Evolutionary conservation across 2,888 invertebrate genomes (phyloP).

Genomic region (Brachylomia viminalis): DNA sequence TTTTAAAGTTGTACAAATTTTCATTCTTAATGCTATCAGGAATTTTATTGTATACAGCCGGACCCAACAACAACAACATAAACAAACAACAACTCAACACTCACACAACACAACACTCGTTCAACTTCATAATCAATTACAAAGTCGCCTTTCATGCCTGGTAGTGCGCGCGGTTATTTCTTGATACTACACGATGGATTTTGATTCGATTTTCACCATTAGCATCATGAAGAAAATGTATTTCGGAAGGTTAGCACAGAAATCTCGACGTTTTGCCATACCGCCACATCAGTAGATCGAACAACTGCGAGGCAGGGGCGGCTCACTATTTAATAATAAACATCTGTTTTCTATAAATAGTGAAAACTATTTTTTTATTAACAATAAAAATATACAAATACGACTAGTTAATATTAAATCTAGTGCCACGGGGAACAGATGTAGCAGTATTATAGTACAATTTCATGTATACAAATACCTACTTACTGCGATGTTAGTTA

Average conservation of each 20-base stretch:
- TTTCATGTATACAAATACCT: neutral
- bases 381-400: constrained; percentile 34
- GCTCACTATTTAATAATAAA: constrained; percentile 1
- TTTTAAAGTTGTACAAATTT: too few relatives aligned
- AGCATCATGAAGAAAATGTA: neutral
- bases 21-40: too few relatives aligned
- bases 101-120: too few relatives aligned
- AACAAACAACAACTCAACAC: too few relatives aligned
- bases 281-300: neutral
- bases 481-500: neutral
- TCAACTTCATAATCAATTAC: neutral
- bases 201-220: neutral
- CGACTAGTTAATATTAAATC: constrained; percentile 38
- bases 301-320: neutral
- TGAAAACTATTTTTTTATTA: neutral
- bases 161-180: neutral
- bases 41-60: too few relatives aligned
- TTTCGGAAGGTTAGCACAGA: neutral
- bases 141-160: neutral
- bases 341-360: neutral
- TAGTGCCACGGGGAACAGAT: neutral
- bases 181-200: neutral
- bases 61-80: too few relatives aligned
- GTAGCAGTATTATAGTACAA: neutral
- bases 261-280: neutral